phyloP scores from a whole-genome alignment of 2,888 invertebrate genomes.

The Formica aserva region DNA sequence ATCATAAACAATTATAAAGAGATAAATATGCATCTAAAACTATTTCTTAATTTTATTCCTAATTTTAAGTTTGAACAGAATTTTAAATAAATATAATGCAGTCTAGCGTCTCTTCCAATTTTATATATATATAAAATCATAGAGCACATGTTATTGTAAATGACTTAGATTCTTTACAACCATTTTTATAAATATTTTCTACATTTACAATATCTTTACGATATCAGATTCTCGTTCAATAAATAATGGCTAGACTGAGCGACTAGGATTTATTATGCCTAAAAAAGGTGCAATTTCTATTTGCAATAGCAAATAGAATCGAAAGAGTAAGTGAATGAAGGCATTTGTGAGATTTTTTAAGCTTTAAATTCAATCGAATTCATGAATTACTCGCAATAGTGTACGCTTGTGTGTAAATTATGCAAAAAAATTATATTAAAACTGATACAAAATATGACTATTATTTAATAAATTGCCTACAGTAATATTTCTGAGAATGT shows the following conservation, averaged over 20 bases:
- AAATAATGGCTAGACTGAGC: constrained; percentile 74
- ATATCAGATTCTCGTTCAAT: constrained; percentile 65
- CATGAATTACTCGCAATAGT: background rate
- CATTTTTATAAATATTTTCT: constrained; percentile 71
- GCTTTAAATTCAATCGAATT: background rate
- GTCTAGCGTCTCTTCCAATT: constrained; percentile 34
- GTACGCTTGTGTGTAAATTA: background rate
- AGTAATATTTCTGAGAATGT: background rate
- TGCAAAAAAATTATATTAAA: background rate
- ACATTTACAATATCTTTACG: constrained; percentile 70
- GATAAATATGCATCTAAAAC: background rate
- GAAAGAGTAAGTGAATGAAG: constrained; percentile 33
- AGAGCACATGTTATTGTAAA: constrained; percentile 55
- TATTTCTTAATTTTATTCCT: constrained; percentile 11
- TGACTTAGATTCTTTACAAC: constrained; percentile 62
- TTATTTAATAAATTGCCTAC: background rate
- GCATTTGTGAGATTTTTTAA: background rate
- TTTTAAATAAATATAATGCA: constrained; percentile 37
- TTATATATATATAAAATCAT: constrained; percentile 32
- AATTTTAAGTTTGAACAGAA: constrained; percentile 14
- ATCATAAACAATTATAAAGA: background rate
- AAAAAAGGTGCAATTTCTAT: constrained; percentile 27
- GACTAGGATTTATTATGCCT: constrained; percentile 73
- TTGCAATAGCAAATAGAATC: constrained; percentile 28
- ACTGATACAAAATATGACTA: background rate